Percentiles rank a stretch among this genome's conserved stretches.
Evolutionary conservation across 2,797 vertebrate genomes (phyloP).

Genomic region (Oceanodroma leucorhoa): DNA sequence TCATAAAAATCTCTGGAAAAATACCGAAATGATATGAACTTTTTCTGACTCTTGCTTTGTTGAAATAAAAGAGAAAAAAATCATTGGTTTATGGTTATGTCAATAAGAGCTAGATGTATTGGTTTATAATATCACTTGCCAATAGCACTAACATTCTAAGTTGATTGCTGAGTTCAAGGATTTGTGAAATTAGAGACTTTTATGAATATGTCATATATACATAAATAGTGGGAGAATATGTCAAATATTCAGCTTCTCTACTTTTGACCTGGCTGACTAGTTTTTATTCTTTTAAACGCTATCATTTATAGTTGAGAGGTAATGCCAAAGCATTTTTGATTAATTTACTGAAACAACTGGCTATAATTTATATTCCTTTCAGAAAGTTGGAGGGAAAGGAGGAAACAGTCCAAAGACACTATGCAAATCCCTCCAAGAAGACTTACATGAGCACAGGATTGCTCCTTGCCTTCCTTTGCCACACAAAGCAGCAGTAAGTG

Average conservation of each 20-base stretch:
- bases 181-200: neutral
- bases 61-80: neutral
- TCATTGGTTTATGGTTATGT: neutral
- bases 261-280: neutral
- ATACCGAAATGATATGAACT: neutral
- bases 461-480: neutral
- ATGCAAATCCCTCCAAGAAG: neutral
- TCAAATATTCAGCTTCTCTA: neutral
- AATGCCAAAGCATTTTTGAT: neutral
- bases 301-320: neutral
- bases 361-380: neutral
- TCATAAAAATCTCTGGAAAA: neutral
- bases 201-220: too few species aligned
- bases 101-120: neutral
- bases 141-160: neutral
- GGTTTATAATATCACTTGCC: neutral
- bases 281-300: neutral
- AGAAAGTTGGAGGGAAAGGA: neutral
- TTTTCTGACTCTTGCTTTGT: neutral
- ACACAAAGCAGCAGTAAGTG: neutral
- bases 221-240: neutral
- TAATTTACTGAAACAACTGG: neutral
- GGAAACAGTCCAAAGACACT: neutral
- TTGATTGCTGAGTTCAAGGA: neutral
- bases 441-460: fast-evolving